These are phyloP conservation scores for Aspidoscelis tigris DNA, from an alignment of 2,113 vertebrate species.

Conservation along the genomic window DNA sequence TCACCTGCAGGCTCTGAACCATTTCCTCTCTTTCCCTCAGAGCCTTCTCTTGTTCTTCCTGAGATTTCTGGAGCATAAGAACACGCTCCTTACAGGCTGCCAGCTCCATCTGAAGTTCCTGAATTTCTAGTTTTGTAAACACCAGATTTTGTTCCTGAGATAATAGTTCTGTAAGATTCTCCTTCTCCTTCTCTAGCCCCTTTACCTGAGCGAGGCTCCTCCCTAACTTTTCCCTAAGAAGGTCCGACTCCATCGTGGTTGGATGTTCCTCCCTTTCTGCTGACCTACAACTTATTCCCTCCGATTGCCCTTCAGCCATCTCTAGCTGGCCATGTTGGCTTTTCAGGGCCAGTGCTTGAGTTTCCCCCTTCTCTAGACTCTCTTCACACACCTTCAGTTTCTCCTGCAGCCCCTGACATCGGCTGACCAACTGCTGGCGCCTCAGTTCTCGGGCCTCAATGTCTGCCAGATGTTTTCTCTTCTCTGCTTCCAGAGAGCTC, in stretches of 20 bases:
- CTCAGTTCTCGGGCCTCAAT: constrained; percentile 9
- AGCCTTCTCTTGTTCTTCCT: not conserved
- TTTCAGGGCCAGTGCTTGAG: not conserved
- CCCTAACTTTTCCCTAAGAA: constrained; percentile 8
- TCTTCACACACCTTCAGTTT: constrained; percentile 18
- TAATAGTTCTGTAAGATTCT: not conserved
- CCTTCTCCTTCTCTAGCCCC: not conserved
- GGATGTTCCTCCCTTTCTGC: constrained; percentile 3
- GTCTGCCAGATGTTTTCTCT: not conserved
- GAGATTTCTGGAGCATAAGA: not conserved
- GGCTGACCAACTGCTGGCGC: constrained; percentile 6
- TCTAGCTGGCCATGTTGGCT: constrained; percentile 11
- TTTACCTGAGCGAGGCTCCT: constrained; percentile 16
- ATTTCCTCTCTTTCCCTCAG: not conserved
- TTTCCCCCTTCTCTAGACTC: constrained; percentile 29
- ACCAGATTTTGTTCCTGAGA: constrained; percentile 12
- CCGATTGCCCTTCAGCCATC: not conserved
- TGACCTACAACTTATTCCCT: not conserved
- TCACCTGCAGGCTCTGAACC: not conserved
- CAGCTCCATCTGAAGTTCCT: constrained; percentile 24
- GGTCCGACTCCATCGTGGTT: not conserved
- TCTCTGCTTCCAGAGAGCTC: constrained; percentile 22
- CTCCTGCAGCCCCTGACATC: constrained; percentile 27
- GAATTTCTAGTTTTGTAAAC: constrained; percentile 12
- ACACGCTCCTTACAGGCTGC: not conserved